phyloP scores from a whole-genome alignment of 2,888 invertebrate species.

The Sacculina carcini region DNA sequence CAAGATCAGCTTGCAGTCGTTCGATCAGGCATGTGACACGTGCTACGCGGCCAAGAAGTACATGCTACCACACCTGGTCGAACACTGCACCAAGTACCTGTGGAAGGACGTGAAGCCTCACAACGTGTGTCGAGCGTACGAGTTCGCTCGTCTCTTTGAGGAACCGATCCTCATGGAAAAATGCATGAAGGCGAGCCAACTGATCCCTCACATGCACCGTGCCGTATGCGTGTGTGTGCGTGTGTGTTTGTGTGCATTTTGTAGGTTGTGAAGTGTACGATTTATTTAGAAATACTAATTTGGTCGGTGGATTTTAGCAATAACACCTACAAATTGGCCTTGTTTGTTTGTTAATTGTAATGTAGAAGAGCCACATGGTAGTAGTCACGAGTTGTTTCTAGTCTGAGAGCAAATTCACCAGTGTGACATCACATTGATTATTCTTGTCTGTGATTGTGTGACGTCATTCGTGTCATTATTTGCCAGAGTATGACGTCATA shows the following conservation, averaged over 20 bases:
- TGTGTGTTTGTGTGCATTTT: background rate
- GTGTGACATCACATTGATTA: too few species aligned
- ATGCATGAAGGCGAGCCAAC: slow-evolving; percentile 35
- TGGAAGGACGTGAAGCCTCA: slow-evolving; percentile 52
- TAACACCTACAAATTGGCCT: too few species aligned
- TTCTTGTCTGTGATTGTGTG: too few species aligned
- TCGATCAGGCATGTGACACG: slow-evolving; percentile 59
- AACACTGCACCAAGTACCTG: slow-evolving; percentile 54
- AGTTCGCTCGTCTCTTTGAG: slow-evolving; percentile 60
- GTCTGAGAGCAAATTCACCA: too few species aligned
- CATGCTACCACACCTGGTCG: slow-evolving; percentile 54
- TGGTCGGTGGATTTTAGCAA: too few species aligned
- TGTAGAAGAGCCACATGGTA: too few species aligned
- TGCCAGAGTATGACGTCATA: too few species aligned
- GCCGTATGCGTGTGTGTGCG: background rate
- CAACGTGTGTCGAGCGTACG: slow-evolving; percentile 59
- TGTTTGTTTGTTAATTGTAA: too few species aligned
- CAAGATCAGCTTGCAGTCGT: slow-evolving; percentile 45
- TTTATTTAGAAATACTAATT: too few species aligned
- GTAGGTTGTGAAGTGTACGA: slow-evolving; percentile 3
- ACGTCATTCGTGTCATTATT: too few species aligned
- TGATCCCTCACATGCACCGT: background rate
- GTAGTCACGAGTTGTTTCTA: too few species aligned
- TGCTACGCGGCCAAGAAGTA: slow-evolving; percentile 73
- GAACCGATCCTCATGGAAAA: slow-evolving; percentile 53